A percentile compares a stretch with the other conserved stretches of the same genome.
Evolutionary conservation across 2,113 vertebrate genomes (phyloP).

Genomic region (Corynorhinus townsendii): DNA sequence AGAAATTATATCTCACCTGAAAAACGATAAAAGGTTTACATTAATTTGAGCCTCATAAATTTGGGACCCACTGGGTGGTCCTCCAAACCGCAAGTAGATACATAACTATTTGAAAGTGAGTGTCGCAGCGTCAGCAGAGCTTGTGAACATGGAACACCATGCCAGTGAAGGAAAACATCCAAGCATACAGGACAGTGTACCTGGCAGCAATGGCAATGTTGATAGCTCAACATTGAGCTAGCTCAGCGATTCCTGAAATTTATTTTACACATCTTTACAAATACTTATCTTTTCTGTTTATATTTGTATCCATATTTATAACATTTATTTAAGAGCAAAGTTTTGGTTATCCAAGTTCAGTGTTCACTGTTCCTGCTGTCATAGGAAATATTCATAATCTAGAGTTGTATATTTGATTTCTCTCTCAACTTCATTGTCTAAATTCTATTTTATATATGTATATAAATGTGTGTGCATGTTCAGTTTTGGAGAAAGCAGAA

Average conservation of each 20-base stretch:
- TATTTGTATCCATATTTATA: background rate
- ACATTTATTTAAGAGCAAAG: background rate
- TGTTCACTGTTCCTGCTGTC: background rate
- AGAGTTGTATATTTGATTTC: background rate
- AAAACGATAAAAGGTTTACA: background rate
- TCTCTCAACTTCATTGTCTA: background rate
- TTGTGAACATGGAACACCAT: background rate
- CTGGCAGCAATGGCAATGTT: background rate
- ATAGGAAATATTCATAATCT: background rate
- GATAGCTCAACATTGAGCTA: background rate
- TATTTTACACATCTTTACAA: background rate
- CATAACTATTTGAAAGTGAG: background rate
- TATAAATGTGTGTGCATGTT: background rate
- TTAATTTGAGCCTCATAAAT: background rate
- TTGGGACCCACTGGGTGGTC: background rate
- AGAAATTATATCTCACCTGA: background rate
- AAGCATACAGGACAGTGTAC: no score
- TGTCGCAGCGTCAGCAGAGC: fast-evolving
- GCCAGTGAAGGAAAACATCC: background rate
- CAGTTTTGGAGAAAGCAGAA: background rate
- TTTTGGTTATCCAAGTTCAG: background rate
- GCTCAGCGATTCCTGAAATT: background rate
- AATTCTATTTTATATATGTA: background rate
- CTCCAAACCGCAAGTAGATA: background rate
- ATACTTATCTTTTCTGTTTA: background rate